A percentile compares a stretch with the other conserved stretches of the same genome.
Conservation (phyloP, 2,797 vertebrate genomes). For the Lophius americanus region DNA sequence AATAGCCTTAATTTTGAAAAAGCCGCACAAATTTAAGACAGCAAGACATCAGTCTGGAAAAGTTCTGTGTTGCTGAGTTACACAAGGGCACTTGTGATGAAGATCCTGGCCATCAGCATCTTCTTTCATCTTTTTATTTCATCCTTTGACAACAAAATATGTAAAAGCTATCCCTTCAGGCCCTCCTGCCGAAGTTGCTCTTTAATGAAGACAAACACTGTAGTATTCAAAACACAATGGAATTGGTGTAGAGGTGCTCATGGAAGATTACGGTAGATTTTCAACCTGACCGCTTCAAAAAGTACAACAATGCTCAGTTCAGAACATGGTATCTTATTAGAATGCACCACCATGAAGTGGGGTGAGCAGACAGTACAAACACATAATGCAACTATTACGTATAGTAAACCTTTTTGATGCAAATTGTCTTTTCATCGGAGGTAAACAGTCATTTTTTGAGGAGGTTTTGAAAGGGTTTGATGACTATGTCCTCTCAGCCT, state of each 20-base stretch:
- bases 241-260: constrained; percentile 12
- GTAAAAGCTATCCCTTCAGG: constrained; percentile 35
- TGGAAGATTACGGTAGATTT: constrained; percentile 26
- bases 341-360: neutral
- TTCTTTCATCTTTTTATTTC: constrained; percentile 32
- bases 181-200: constrained; percentile 31
- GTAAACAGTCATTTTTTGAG: neutral
- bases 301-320: constrained; percentile 3
- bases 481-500: constrained; percentile 17
- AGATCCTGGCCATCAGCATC: constrained; percentile 25
- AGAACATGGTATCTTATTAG: no score
- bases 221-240: constrained; percentile 19
- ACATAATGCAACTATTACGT: constrained; percentile 4
- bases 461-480: constrained; percentile 16
- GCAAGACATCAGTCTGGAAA: constrained; percentile 3
- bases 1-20: neutral
- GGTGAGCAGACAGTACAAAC: constrained; percentile 9
- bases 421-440: constrained; percentile 21
- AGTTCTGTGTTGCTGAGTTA: constrained; percentile 3
- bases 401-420: neutral
- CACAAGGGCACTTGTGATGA: constrained; percentile 13
- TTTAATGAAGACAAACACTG: constrained; percentile 30
- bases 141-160: constrained; percentile 39
- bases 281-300: constrained; percentile 27
- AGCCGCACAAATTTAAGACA: neutral